Conservation (phyloP, 2,888 invertebrate genomes). For the Bursaphelenchus okinawaensis region DNA sequence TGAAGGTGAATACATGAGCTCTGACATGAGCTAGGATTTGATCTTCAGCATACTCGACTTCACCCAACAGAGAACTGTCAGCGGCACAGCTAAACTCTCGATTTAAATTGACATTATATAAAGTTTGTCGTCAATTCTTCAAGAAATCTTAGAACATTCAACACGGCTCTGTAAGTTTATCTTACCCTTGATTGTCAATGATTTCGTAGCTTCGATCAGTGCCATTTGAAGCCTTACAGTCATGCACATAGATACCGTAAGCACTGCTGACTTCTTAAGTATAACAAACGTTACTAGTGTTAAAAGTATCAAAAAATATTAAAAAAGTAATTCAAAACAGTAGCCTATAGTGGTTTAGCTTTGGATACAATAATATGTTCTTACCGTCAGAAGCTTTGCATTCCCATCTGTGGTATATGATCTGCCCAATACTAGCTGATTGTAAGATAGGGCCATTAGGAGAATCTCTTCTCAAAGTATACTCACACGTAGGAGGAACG, state of each 20-base stretch:
- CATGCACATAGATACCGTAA: slow-evolving; percentile 48
- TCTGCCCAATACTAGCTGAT: slow-evolving; percentile 47
- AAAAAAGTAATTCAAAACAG: too few relatives aligned
- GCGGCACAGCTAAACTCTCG: slow-evolving; percentile 43
- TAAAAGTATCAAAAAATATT: background rate
- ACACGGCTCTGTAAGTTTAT: too few relatives aligned
- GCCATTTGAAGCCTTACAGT: slow-evolving; percentile 47
- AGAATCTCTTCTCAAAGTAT: slow-evolving; percentile 44
- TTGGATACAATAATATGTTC: too few relatives aligned
- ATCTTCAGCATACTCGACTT: slow-evolving; percentile 45
- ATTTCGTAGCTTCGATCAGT: slow-evolving; percentile 28
- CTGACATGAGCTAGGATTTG: slow-evolving; percentile 43
- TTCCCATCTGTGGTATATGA: slow-evolving; percentile 55
- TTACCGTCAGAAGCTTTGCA: slow-evolving; percentile 45
- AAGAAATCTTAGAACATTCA: slow-evolving; percentile 4
- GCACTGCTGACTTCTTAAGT: slow-evolving; percentile 39
- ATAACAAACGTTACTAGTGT: background rate
- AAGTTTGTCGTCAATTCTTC: background rate
- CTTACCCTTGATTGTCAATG: slow-evolving; percentile 11
- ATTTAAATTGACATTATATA: background rate
- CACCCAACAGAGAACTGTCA: slow-evolving; percentile 40
- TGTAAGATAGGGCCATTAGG: slow-evolving; percentile 43
- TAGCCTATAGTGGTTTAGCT: too few relatives aligned
- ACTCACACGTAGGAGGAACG: slow-evolving; percentile 49
- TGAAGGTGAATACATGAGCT: slow-evolving; percentile 44